phyloP scores from a whole-genome alignment of 2,888 invertebrate species.

The Hemaris fuciformis region DNA sequence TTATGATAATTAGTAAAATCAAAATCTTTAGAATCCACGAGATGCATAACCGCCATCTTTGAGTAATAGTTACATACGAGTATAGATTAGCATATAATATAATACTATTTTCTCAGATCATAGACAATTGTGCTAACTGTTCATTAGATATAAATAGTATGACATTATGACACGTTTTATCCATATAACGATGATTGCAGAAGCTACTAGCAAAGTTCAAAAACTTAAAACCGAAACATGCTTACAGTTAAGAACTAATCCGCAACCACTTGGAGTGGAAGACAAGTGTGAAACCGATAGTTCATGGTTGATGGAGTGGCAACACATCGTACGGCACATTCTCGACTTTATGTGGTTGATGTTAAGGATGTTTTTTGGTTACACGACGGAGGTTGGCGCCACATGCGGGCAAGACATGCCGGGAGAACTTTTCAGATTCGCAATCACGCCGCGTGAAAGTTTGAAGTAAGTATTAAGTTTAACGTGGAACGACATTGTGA shows the following conservation, averaged over 20 bases:
- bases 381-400: constrained; percentile 32
- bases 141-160: background rate
- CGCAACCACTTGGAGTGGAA: constrained; percentile 41
- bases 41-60: too few species aligned
- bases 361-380: constrained; percentile 26
- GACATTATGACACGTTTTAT: background rate
- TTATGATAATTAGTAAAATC: too few species aligned
- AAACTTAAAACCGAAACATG: constrained; percentile 38
- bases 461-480: constrained; percentile 64
- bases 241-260: constrained; percentile 48
- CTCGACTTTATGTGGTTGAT: background rate
- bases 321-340: constrained; percentile 8
- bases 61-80: too few species aligned
- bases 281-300: constrained; percentile 49
- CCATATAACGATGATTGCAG: constrained; percentile 4
- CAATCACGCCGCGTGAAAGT: constrained; percentile 66
- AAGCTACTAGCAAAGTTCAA: constrained; percentile 23
- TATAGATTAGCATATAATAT: background rate
- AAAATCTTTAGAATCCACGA: too few species aligned
- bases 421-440: constrained; percentile 68
- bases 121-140: too few species aligned
- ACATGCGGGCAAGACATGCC: constrained; percentile 46
- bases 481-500: constrained; percentile 48
- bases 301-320: constrained; percentile 31
- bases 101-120: background rate